phyloP scores from a whole-genome alignment of 2,113 vertebrate genomes.

The Salminus brasiliensis region DNA sequence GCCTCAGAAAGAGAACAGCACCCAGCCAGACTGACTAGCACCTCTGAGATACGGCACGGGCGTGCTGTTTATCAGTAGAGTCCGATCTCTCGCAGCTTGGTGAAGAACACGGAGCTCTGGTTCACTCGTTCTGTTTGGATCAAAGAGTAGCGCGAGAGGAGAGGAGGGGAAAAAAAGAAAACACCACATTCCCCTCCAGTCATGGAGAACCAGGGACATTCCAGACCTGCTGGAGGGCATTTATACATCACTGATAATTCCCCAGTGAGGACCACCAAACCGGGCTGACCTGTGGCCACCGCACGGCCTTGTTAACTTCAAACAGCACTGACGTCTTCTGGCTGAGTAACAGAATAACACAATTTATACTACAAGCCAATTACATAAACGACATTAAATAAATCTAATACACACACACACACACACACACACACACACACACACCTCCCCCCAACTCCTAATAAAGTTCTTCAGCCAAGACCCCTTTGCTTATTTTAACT shows the following conservation, averaged over 20 bases:
- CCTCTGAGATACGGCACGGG: neutral
- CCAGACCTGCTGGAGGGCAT: constrained; percentile 49
- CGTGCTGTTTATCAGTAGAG: neutral
- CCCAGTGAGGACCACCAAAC: constrained; percentile 35
- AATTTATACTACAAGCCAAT: neutral
- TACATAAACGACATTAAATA: too few relatives aligned
- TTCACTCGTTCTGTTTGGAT: neutral
- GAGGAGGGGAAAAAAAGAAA: neutral
- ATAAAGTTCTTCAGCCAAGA: too few relatives aligned
- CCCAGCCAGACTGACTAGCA: neutral
- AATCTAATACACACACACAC: neutral
- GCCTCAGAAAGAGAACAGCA: neutral
- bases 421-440: neutral
- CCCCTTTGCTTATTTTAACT: too few relatives aligned
- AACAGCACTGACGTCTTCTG: too few relatives aligned
- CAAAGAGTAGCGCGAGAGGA: constrained; percentile 19
- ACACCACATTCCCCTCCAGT: constrained; percentile 42
- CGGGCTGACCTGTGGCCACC: neutral
- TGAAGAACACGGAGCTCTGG: neutral
- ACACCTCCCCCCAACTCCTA: too few relatives aligned
- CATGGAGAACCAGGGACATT: constrained; percentile 44
- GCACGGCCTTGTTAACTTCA: neutral
- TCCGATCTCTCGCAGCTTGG: neutral
- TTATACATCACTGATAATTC: constrained; percentile 49
- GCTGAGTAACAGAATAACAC: neutral